Evolutionary conservation across 2,797 vertebrate genomes (phyloP), one percentile per base, ranked within the genome.

Genomic region (Apodemus agrarius): DNA sequence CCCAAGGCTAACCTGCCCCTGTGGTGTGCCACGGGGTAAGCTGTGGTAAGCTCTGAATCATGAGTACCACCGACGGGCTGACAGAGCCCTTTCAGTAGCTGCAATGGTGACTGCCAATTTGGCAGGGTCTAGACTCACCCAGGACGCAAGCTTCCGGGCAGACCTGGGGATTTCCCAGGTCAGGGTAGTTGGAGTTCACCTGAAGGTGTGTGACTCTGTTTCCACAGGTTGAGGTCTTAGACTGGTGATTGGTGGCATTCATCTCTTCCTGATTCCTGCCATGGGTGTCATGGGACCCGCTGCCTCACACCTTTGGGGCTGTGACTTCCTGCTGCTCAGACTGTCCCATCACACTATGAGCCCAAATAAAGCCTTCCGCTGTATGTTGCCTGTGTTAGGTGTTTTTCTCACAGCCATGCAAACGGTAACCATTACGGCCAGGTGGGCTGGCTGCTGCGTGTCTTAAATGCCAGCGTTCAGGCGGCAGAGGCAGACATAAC

Each of bases 191-290:
- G 65, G 26, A 22, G 65, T 3, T 9, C 21, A 54, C 34, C 21
- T 37, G 82, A 86, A 54, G 46, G 21, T 29, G 6, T 34, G 34
- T 54, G 46, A 11, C 34, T 24, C 49, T n/a, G 2, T 29, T 37
- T 67, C 43, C 22, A 17, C 21, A 26, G 31, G 31, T 24, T 52
- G 21, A 34, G 22, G 13, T 37, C 84, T 37, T 52, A 26, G 34
- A 37, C 1, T 29, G 46, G 29, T 13, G 1, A 49, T 21, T 1
- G 11, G 43, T 0, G 3, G 21, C 61, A 34, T 85, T 65, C 1
- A 34, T 46, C 40, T 65, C 40, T 49, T 85, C 61, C 61, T 67
- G 21, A 19, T 65, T 65, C 29, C 61, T 65, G 26, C 29, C 40
- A 29, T 83, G 29, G 29, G 49, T 49, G 29, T 12, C 29, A 6